Evolutionary conservation across 2,113 vertebrate genomes (phyloP).

Genomic region (Tichodroma muraria): DNA sequence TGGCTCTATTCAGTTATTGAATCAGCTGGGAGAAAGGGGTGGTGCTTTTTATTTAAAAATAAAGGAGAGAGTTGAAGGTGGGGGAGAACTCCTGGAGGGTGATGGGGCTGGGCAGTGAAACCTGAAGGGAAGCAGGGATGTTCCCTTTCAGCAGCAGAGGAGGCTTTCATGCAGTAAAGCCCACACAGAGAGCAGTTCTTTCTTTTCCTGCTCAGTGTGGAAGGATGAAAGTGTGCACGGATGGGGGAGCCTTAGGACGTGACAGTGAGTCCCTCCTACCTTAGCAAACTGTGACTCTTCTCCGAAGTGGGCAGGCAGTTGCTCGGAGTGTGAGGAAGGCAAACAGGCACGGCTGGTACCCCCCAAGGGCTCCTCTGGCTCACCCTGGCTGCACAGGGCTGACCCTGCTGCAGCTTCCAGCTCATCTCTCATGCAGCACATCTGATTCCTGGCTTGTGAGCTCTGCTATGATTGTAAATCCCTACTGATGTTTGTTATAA

Average conservation of each 20-base stretch:
- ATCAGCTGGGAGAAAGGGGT: neutral
- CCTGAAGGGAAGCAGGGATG: neutral
- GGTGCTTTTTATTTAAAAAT: neutral
- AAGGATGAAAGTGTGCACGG: neutral
- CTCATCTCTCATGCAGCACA: neutral
- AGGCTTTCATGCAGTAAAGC: neutral
- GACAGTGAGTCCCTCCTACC: neutral
- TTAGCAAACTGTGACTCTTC: neutral
- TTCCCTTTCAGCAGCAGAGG: neutral
- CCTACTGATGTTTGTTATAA: neutral
- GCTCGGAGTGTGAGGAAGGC: neutral
- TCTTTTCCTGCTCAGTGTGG: neutral
- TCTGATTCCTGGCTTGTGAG: neutral
- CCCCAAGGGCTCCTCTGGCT: neutral
- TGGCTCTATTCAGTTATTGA: neutral
- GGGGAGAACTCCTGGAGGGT: neutral
- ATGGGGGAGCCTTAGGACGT: neutral
- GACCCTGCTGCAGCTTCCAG: neutral
- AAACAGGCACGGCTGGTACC: no score
- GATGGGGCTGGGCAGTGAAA: neutral
- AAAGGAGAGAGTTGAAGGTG: neutral
- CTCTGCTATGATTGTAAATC: neutral
- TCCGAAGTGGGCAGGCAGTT: rapidly evolving
- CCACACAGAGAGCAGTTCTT: neutral
- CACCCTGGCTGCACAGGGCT: neutral